A percentile compares a stretch with the other conserved stretches of the same genome.
Evolutionary conservation across 1,140 invertebrate species (phyloP).

Genomic region (Achroia grisella): DNA sequence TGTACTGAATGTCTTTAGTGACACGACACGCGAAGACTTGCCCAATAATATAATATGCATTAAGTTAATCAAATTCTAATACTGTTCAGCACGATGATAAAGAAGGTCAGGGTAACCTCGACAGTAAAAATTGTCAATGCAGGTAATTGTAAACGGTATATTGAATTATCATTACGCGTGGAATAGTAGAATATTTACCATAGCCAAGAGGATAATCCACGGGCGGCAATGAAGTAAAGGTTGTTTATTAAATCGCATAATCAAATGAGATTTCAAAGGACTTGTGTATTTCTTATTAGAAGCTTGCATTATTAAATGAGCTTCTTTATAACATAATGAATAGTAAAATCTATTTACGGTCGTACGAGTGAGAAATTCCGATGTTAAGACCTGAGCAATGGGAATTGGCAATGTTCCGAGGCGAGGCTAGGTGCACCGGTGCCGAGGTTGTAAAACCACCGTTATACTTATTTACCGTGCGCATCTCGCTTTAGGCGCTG

Average conservation of each 20-base stretch:
- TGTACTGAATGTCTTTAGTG: too few relatives aligned
- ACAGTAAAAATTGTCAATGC: slow-evolving; percentile 1
- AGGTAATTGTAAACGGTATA: slow-evolving; percentile 4
- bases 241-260: slow-evolving; percentile 8
- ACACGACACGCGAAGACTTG: background rate
- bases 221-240: slow-evolving; percentile 20
- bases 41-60: background rate
- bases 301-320: slow-evolving; percentile 5
- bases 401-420: slow-evolving; percentile 67
- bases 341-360: slow-evolving; percentile 43
- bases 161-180: slow-evolving; percentile 6
- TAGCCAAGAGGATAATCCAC: slow-evolving; percentile 2
- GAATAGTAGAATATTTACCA: background rate
- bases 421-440: slow-evolving; percentile 45
- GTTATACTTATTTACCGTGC: slow-evolving; percentile 69
- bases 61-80: slow-evolving; percentile 3
- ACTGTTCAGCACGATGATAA: background rate
- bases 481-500: slow-evolving; percentile 60
- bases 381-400: slow-evolving; percentile 61
- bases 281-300: too few relatives aligned
- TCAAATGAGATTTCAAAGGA: background rate
- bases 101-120: slow-evolving; percentile 14
- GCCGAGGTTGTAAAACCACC: slow-evolving; percentile 62
- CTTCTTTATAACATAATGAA: slow-evolving; percentile 9
- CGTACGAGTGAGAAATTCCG: slow-evolving; percentile 62